Conservation (phyloP, 2,113 vertebrate species). For the Acrocephalus arundinaceus region DNA sequence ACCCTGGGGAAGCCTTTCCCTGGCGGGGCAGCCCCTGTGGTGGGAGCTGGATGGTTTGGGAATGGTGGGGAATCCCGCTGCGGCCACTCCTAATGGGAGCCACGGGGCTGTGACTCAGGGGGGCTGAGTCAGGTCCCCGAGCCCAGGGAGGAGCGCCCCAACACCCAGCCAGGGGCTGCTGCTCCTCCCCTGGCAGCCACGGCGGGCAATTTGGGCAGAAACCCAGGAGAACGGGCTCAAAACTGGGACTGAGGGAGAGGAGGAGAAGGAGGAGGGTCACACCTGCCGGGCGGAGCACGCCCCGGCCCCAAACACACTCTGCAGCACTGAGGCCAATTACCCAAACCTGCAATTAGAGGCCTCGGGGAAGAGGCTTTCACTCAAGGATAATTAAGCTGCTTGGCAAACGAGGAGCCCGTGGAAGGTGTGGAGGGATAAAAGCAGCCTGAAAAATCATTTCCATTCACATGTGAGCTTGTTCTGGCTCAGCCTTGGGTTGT, state of each 20-base stretch:
- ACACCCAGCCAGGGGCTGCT: not conserved
- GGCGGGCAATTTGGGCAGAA: rapidly evolving
- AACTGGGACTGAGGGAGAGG: rapidly evolving
- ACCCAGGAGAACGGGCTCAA: rapidly evolving
- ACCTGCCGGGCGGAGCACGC: not conserved
- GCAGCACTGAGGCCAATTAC: not conserved
- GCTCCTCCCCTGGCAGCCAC: rapidly evolving
- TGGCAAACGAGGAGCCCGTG: not conserved
- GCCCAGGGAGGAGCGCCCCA: too few species aligned
- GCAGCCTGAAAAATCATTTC: not conserved
- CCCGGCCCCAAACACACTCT: not conserved
- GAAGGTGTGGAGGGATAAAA: not conserved
- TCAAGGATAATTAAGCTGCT: slow-evolving; percentile 21
- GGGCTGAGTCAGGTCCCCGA: not conserved
- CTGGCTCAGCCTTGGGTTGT: not conserved
- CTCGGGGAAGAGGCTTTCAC: slow-evolving; percentile 13
- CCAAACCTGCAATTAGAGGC: slow-evolving; percentile 36
- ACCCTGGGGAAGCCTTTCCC: not conserved
- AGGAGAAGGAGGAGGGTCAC: not conserved
- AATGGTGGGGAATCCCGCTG: not conserved
- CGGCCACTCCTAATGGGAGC: not conserved
- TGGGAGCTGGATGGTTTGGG: not conserved
- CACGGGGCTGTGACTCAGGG: slow-evolving; percentile 10
- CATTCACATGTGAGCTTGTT: not conserved
- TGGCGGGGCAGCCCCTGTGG: not conserved